Evolutionary conservation across 2,113 vertebrate genomes (phyloP).

Genomic region (Oxygymnocypris stewartii): DNA sequence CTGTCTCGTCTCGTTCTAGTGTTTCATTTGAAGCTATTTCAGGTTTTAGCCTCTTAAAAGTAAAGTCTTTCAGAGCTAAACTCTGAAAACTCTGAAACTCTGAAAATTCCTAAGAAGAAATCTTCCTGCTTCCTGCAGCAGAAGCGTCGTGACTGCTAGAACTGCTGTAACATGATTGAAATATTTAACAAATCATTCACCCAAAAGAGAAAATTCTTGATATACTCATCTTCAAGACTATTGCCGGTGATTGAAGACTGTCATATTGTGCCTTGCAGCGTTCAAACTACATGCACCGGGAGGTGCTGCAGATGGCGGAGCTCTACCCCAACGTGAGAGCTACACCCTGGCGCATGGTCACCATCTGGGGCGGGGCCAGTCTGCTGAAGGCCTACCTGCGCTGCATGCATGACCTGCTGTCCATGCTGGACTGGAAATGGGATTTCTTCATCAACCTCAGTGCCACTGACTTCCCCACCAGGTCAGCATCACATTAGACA

Average conservation of each 20-base stretch:
- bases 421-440: slow-evolving; percentile 91
- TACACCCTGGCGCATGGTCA: slow-evolving; percentile 97
- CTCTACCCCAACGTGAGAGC: slow-evolving; percentile 87
- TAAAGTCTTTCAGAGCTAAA: neutral
- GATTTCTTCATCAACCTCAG: slow-evolving; percentile 98
- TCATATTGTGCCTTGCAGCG: slow-evolving; percentile 74
- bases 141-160: neutral
- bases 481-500: slow-evolving; percentile 67
- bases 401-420: slow-evolving; percentile 94
- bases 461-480: slow-evolving; percentile 95
- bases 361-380: slow-evolving; percentile 98
- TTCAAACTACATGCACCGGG: slow-evolving; percentile 88
- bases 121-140: neutral
- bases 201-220: neutral
- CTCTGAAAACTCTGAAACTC: no score
- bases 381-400: slow-evolving; percentile 93
- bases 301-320: slow-evolving; percentile 82
- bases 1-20: slow-evolving; percentile 6
- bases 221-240: neutral
- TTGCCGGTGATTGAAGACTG: neutral
- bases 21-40: slow-evolving; percentile 20
- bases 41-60: slow-evolving; percentile 5
- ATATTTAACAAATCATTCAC: neutral
- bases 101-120: neutral
- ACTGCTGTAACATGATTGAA: neutral